Evolutionary conservation across 2,113 vertebrate species (phyloP).

Genomic region (Myxocyprinus asiaticus): DNA sequence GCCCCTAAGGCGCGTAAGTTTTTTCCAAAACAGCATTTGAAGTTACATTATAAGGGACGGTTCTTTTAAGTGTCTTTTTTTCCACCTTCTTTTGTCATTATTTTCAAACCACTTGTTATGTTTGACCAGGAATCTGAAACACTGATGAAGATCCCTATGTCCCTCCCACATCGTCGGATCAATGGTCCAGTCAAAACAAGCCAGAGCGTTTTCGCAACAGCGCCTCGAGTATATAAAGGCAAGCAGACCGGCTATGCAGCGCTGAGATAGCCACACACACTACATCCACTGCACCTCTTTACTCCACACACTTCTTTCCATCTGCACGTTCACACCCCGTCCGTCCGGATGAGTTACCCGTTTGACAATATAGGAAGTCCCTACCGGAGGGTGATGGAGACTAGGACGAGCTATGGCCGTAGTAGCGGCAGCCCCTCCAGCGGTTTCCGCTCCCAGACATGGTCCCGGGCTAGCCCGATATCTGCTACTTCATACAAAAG

Average conservation of each 20-base stretch:
- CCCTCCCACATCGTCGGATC: slow-evolving; percentile 56
- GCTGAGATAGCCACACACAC: slow-evolving; percentile 78
- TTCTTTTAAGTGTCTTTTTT: too few relatives aligned
- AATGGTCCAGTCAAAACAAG: slow-evolving; percentile 61
- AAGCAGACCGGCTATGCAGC: slow-evolving; percentile 55
- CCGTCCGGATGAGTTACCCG: slow-evolving; percentile 88
- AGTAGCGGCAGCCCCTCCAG: slow-evolving; percentile 81
- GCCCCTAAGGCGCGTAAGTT: too few relatives aligned
- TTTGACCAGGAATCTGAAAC: slow-evolving; percentile 41
- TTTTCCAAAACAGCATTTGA: too few relatives aligned
- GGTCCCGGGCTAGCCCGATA: slow-evolving; percentile 84
- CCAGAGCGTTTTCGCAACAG: slow-evolving; percentile 59
- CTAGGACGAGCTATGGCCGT: slow-evolving; percentile 84
- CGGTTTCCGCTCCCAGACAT: slow-evolving; percentile 92
- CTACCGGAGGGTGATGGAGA: slow-evolving; percentile 88
- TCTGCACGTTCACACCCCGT: slow-evolving; percentile 59
- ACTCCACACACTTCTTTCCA: slow-evolving; percentile 54
- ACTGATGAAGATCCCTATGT: slow-evolving; percentile 46
- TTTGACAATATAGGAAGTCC: slow-evolving; percentile 88
- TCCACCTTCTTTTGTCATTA: too few relatives aligned
- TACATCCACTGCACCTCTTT: slow-evolving; percentile 41
- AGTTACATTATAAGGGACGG: too few relatives aligned
- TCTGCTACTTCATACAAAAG: slow-evolving; percentile 82
- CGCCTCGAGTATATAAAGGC: slow-evolving; percentile 78
- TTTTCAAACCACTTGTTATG: slow-evolving; percentile 51